phyloP scores from a whole-genome alignment of 2,888 invertebrate genomes.

The Tiliacea citrago region DNA sequence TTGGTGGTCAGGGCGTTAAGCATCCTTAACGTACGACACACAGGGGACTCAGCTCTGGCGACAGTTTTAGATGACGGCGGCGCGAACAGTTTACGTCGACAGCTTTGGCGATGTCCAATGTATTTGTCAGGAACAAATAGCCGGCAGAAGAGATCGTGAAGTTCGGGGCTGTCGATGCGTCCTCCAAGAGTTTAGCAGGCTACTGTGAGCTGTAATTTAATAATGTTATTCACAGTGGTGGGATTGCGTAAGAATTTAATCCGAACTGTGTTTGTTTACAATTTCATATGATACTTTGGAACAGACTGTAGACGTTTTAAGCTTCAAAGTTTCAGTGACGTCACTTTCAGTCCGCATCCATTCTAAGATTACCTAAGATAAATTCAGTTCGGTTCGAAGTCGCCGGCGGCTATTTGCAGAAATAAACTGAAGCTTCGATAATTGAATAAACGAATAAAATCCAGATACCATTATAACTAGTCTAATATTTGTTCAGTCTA shows the following conservation, averaged over 20 bases:
- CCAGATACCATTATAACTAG: slow-evolving; percentile 13
- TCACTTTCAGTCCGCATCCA: neutral
- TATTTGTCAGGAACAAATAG: no score
- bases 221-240: neutral
- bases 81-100: no score
- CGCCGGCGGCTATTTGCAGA: neutral
- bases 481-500: slow-evolving; percentile 10
- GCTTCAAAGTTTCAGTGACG: neutral
- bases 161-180: no score
- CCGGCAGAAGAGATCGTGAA: no score
- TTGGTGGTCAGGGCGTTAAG: no score
- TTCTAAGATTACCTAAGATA: slow-evolving; percentile 17
- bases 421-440: neutral
- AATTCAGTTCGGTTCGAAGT: neutral
- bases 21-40: no score
- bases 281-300: neutral
- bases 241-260: neutral
- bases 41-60: no score
- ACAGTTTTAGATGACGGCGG: no score
- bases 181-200: no score
- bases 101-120: no score
- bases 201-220: no score
- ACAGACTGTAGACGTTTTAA: neutral
- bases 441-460: slow-evolving; percentile 16
- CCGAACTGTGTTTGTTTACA: neutral